Evolutionary conservation across 1,140 invertebrate genomes (phyloP).

Genomic region (Periplaneta americana): DNA sequence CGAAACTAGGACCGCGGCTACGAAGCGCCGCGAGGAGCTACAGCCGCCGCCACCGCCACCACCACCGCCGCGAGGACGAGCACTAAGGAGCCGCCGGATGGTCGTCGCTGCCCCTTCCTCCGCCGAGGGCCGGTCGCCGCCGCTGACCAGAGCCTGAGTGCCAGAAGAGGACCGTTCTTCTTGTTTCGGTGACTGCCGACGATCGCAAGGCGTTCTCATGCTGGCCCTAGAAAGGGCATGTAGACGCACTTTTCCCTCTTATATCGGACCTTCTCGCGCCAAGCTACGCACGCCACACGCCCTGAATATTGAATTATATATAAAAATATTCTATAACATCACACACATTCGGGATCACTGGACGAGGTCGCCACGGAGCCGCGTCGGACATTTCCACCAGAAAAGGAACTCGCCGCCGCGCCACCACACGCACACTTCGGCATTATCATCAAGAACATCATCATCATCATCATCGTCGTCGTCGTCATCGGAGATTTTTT

Average conservation of each 20-base stretch:
- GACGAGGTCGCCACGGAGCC: no score
- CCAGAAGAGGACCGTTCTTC: background rate
- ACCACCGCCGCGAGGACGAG: background rate
- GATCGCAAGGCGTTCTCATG: conserved; percentile 18
- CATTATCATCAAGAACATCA: background rate
- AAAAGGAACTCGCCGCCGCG: background rate
- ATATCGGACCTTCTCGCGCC: background rate
- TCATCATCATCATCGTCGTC: background rate
- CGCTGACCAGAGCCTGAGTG: background rate
- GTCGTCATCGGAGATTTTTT: background rate
- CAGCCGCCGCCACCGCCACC: background rate
- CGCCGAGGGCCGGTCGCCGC: background rate
- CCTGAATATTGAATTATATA: background rate
- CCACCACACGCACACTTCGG: background rate
- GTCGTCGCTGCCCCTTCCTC: background rate
- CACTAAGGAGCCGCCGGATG: background rate
- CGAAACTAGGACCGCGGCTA: background rate
- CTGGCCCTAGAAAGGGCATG: background rate
- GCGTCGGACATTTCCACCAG: background rate
- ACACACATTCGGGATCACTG: background rate
- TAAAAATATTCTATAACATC: background rate
- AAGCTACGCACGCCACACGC: background rate
- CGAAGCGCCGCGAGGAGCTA: no score
- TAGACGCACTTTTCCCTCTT: background rate
- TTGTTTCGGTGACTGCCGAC: conserved; percentile 12